Percentiles rank a stretch among this genome's conserved stretches.
phyloP scores from a whole-genome alignment of 2,113 vertebrate species.

The Scortum barcoo region DNA sequence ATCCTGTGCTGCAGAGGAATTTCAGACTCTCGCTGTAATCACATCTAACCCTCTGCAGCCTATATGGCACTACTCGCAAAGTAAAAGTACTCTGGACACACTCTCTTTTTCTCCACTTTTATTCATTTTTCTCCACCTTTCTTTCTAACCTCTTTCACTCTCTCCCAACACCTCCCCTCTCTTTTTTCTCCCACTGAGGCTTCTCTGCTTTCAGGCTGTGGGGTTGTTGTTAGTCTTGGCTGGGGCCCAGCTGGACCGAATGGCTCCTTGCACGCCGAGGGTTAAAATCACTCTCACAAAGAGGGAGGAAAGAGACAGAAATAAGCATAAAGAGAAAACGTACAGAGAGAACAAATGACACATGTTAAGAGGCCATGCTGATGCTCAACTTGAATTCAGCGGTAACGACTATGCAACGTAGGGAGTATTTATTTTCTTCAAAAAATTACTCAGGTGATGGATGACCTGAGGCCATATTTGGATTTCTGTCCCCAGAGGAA shows the following conservation, averaged over 20 bases:
- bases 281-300: slow-evolving; percentile 56
- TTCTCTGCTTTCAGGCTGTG: slow-evolving; percentile 46
- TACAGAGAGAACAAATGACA: slow-evolving; percentile 8
- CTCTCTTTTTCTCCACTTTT: background rate
- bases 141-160: slow-evolving; percentile 24
- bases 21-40: slow-evolving; percentile 53
- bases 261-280: slow-evolving; percentile 38
- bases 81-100: slow-evolving; percentile 6
- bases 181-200: slow-evolving; percentile 31
- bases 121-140: slow-evolving; percentile 36
- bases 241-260: slow-evolving; percentile 40
- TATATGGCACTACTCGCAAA: background rate
- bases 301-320: slow-evolving; percentile 22
- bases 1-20: slow-evolving; percentile 55
- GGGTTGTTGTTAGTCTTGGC: slow-evolving; percentile 69
- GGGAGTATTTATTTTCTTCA: background rate
- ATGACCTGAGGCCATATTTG: background rate
- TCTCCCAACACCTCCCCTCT: slow-evolving; percentile 38
- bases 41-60: slow-evolving; percentile 40
- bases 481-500: slow-evolving; percentile 5
- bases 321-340: background rate
- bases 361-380: background rate
- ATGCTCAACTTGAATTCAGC: background rate
- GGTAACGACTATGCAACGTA: background rate
- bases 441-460: background rate